Conservation (phyloP, 2,888 invertebrate genomes). For the Ligdia adustata region DNA sequence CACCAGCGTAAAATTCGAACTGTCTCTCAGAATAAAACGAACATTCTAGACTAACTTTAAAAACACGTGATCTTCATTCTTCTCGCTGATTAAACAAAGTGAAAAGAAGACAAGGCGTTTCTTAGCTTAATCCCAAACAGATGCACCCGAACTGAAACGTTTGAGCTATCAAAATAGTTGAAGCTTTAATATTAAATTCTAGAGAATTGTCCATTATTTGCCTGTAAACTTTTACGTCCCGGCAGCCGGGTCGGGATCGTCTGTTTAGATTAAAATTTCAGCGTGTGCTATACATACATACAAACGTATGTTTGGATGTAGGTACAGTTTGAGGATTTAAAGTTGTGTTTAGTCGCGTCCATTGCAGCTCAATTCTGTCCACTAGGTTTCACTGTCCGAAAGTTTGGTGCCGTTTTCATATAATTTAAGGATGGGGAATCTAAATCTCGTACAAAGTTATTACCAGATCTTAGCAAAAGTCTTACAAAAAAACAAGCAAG, state of each 20-base stretch:
- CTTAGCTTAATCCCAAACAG: not conserved
- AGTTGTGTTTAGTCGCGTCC: too few relatives aligned
- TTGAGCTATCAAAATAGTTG: slow-evolving; percentile 14
- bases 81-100: too few relatives aligned
- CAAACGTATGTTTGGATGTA: not conserved
- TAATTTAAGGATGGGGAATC: slow-evolving; percentile 9
- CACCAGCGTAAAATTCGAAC: too few relatives aligned
- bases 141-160: not conserved
- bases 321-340: not conserved
- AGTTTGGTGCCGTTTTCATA: not conserved
- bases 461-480: too few relatives aligned
- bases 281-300: not conserved
- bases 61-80: too few relatives aligned
- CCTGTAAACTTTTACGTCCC: slow-evolving; percentile 18
- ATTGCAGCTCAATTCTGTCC: too few relatives aligned
- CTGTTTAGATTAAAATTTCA: slow-evolving; percentile 18
- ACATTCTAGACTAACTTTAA: too few relatives aligned
- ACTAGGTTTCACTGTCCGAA: too few relatives aligned
- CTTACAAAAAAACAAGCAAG: too few relatives aligned
- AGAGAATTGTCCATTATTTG: slow-evolving; percentile 16
- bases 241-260: slow-evolving; percentile 4
- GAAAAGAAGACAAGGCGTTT: not conserved
- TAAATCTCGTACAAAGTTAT: too few relatives aligned
- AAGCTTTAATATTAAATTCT: slow-evolving; percentile 15
- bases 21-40: too few relatives aligned